Conservation (phyloP, 2,113 vertebrate genomes). For the Gambusia affinis region DNA sequence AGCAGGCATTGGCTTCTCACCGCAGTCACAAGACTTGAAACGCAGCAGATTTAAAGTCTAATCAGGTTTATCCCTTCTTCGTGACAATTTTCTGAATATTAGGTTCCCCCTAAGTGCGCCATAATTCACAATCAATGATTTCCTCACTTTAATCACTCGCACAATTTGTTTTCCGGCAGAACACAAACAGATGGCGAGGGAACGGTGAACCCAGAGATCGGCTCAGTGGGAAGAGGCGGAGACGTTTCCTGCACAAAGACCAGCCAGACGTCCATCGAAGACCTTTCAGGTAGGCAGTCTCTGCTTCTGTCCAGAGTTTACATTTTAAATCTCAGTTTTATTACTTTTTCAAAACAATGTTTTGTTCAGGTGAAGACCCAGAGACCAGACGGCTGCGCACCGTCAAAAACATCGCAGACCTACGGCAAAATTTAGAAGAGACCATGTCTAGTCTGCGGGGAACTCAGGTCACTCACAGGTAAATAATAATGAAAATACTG, state of each 20-base stretch:
- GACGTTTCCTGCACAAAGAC: conserved; percentile 88
- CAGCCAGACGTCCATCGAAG: conserved; percentile 86
- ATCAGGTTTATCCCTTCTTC: conserved; percentile 65
- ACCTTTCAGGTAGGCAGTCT: conserved; percentile 84
- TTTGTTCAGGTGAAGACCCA: conserved; percentile 86
- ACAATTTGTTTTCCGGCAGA: conserved; percentile 74
- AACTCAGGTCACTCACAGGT: conserved; percentile 93
- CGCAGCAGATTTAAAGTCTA: conserved; percentile 56
- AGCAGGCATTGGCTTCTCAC: conserved; percentile 40
- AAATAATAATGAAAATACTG: neutral
- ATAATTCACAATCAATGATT: conserved; percentile 49
- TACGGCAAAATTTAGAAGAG: conserved; percentile 95
- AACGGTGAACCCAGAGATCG: conserved; percentile 78
- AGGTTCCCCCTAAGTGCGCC: conserved; percentile 40
- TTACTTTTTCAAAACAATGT: neutral
- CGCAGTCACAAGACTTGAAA: conserved; percentile 66
- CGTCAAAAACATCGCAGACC: conserved; percentile 94
- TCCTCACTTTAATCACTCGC: conserved; percentile 25
- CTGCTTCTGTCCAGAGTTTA: neutral
- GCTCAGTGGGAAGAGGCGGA: conserved; percentile 80
- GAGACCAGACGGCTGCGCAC: conserved; percentile 90
- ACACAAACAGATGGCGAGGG: conserved; percentile 93
- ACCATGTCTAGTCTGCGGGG: conserved; percentile 96
- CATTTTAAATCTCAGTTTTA: neutral
- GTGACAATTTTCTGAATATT: conserved; percentile 54